Evolutionary conservation across 2,797 vertebrate species (phyloP), one percentile per base, ranked within the genome.

Genomic region (Halcyon chelicuti): DNA sequence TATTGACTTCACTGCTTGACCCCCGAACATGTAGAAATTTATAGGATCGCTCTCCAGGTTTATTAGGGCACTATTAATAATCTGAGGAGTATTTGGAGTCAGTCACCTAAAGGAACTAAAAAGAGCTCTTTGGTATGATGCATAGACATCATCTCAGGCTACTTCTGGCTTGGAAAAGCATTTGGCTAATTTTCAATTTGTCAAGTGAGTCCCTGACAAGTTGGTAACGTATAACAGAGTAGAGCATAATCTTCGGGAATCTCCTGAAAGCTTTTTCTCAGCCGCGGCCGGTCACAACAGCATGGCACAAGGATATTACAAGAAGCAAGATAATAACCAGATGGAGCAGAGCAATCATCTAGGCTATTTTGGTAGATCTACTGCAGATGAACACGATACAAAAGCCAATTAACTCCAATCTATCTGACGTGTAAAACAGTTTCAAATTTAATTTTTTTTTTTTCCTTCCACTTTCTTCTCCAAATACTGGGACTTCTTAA

Each of bases 11-110:
- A 87, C 71, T 44, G 67, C 29, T 33, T 94, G 88, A 96, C 95
- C 91, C 68, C 39, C 1, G 46, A 82, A 94, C 70, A 67, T 29
- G 91, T 18, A 79, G 91, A 93, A 96, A 95, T 96, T 96, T 95
- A 96, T 92, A 95, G 90, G 86, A 87, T 93, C 19, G 0, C 88
- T 92, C 82, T 92, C 71, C 86, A 86, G 95, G 93, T 96, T 96
- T 97, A 96, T 95, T 96, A 96, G 94, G 90, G 80, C 80, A 29
- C 95, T 73, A 93, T 96, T 96, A 96, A 96, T 95, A 96, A 94
- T 85, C 91, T 26, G 60, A 88, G 82, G 62, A 94, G 46, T 86
- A 84, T 96, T 83, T 87, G 86, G 86, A 97, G 93, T 90, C 95
- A 93, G 88, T 61, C 93, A 96, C 93, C 95, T 95, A 51, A 73